Base-by-base conservation (phyloP, 37 sponge, comb jelly and placozoan genomes). In the Tethya wilhelma region DNA sequence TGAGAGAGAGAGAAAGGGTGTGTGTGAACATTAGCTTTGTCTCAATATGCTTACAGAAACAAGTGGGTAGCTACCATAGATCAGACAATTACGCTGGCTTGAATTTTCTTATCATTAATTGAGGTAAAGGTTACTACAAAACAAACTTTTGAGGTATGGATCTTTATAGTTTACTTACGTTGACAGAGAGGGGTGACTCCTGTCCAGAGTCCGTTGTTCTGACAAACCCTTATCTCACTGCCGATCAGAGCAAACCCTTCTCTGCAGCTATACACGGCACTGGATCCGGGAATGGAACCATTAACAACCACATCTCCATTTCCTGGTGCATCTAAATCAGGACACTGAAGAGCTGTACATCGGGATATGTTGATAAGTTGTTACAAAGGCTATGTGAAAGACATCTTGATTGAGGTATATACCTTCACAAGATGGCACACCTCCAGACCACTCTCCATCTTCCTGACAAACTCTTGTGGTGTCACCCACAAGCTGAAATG, bases 401-500 rank as follows among this genome's bases (percentile, higher is more conserved):
- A 29, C 62, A 19, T 30, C 4, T 12, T 29, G 62, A 5, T 19
- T 59, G 20, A 29, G 29, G 28, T 30, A 59, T 23, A 30, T 59
- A 19, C 23, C 25, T 59, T 5, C 7, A 49, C 91, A 91, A 38
- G 44, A 43, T 42, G 91, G 91, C 36, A 25, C 75, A 64, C 36
- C 25, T 70, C 87, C 91, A 38, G 78, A 77, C 86, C 86, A 91
- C 67, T 73, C 37, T 23, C 87, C 84, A 77, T 78, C 73, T 19
- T 40, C 20, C 33, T 78, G 79, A 64, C 91, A 91, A 6, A 23
- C 39, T 30, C 91, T 64, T 6, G 41, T 40, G 0, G 62, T 32
- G 19, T 81, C 46, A 39, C 91, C 91, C 30, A 42, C 43, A 53
- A 91, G 69, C 28, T 42, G 28, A 64, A 77, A 91, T 42, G 79